Evolutionary conservation across 2,888 invertebrate species (phyloP).

Genomic region (Pinctada fucata): DNA sequence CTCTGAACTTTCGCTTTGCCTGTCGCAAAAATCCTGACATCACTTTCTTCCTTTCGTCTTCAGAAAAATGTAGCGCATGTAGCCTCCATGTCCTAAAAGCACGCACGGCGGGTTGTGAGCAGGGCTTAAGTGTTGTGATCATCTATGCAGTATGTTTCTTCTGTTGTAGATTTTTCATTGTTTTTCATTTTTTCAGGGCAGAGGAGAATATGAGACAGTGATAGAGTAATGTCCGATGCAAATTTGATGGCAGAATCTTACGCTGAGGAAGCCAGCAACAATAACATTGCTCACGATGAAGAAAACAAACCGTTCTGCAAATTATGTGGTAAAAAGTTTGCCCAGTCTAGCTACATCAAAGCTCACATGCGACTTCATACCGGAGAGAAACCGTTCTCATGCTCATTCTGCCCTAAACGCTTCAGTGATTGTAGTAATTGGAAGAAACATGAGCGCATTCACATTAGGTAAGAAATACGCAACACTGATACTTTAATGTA

Average conservation of each 20-base stretch:
- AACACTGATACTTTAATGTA: too few relatives aligned
- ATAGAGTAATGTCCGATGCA: conserved; percentile 29
- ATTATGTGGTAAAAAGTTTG: conserved; percentile 70
- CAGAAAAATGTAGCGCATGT: too few relatives aligned
- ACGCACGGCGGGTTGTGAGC: too few relatives aligned
- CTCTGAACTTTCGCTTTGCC: too few relatives aligned
- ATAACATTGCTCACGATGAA: conserved; percentile 30
- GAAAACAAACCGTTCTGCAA: conserved; percentile 62
- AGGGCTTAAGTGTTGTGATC: too few relatives aligned
- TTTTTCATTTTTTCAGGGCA: neutral
- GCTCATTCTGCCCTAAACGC: conserved; percentile 69
- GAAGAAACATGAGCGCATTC: conserved; percentile 72
- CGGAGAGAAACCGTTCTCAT: conserved; percentile 71
- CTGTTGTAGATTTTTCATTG: too few relatives aligned
- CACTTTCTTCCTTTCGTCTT: too few relatives aligned
- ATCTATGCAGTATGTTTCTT: too few relatives aligned
- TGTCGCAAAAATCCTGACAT: too few relatives aligned
- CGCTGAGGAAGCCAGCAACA: conserved; percentile 27
- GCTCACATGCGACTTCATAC: conserved; percentile 70
- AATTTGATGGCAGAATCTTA: conserved; percentile 35
- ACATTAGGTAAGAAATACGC: conserved; percentile 44
- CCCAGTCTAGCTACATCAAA: conserved; percentile 70
- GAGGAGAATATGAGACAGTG: neutral
- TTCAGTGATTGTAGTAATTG: conserved; percentile 72
- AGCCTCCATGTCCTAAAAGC: too few relatives aligned